Evolutionary conservation across 2,888 invertebrate genomes (phyloP).

Genomic region (Anticlea derivata): DNA sequence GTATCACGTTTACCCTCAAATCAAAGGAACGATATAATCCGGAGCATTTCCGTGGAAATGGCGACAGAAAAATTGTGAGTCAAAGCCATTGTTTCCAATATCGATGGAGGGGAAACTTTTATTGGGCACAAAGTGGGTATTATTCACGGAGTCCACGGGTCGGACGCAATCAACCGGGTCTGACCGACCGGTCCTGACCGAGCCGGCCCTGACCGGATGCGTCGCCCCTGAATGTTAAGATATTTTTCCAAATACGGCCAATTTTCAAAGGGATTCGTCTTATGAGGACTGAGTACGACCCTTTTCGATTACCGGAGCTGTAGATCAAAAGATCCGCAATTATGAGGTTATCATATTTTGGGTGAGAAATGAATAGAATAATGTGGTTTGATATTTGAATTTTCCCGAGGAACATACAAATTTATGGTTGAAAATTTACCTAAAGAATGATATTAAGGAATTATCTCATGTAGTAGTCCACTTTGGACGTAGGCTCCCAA

Average conservation of each 20-base stretch:
- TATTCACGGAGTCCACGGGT: slow-evolving; percentile 76
- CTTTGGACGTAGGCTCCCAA: no score
- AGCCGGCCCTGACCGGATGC: slow-evolving; percentile 56
- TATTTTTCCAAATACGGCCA: slow-evolving; percentile 77
- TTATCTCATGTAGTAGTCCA: no score
- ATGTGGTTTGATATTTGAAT: slow-evolving; percentile 18
- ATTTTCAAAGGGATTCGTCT: slow-evolving; percentile 76
- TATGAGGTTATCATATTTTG: slow-evolving; percentile 65
- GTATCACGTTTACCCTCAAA: slow-evolving; percentile 75
- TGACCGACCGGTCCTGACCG: slow-evolving; percentile 27
- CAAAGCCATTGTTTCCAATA: slow-evolving; percentile 82
- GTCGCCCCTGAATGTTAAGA: slow-evolving; percentile 78
- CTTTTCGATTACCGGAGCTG: slow-evolving; percentile 73
- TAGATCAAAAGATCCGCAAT: slow-evolving; percentile 71
- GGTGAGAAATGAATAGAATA: slow-evolving; percentile 26
- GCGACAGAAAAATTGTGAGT: slow-evolving; percentile 73
- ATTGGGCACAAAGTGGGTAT: slow-evolving; percentile 81
- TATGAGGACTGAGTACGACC: slow-evolving; percentile 71
- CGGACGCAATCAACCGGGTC: slow-evolving; percentile 67
- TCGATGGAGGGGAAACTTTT: slow-evolving; percentile 76
- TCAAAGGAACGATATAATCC: slow-evolving; percentile 76
- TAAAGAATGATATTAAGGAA: no score
- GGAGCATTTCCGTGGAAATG: slow-evolving; percentile 59
- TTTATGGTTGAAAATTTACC: neutral
- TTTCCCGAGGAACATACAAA: neutral